Evolutionary conservation across 2,113 vertebrate species (phyloP).

Genomic region (Semnornis frantzii): DNA sequence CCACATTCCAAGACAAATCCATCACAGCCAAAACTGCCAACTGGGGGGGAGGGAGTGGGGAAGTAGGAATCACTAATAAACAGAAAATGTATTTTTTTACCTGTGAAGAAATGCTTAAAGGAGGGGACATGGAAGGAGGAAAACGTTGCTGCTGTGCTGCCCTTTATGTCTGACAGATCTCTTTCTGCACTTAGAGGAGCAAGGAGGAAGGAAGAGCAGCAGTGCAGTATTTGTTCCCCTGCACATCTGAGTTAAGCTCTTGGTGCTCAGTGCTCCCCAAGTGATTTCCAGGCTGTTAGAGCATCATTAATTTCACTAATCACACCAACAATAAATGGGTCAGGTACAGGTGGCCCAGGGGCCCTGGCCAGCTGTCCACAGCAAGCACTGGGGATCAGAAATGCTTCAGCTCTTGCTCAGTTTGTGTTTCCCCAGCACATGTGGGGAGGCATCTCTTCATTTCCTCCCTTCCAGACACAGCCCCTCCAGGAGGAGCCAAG

Average conservation of each 20-base stretch:
- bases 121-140: neutral
- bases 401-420: neutral
- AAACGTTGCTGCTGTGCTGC: neutral
- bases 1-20: neutral
- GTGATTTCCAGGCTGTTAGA: neutral
- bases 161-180: neutral
- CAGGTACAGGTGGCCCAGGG: neutral
- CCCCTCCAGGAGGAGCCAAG: neutral
- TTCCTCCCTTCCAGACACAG: neutral
- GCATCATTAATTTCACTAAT: constrained; percentile 32
- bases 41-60: neutral
- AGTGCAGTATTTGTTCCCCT: neutral
- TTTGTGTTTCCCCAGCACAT: neutral
- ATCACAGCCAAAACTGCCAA: neutral
- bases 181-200: neutral
- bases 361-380: neutral
- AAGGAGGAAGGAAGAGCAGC: too few relatives aligned
- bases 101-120: neutral
- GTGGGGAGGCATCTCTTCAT: neutral
- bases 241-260: neutral
- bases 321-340: neutral
- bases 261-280: neutral
- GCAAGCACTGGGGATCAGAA: neutral
- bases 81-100: neutral
- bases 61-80: neutral